Conservation (phyloP, 1,140 invertebrate species). For the Drosophila tropicalis region DNA sequence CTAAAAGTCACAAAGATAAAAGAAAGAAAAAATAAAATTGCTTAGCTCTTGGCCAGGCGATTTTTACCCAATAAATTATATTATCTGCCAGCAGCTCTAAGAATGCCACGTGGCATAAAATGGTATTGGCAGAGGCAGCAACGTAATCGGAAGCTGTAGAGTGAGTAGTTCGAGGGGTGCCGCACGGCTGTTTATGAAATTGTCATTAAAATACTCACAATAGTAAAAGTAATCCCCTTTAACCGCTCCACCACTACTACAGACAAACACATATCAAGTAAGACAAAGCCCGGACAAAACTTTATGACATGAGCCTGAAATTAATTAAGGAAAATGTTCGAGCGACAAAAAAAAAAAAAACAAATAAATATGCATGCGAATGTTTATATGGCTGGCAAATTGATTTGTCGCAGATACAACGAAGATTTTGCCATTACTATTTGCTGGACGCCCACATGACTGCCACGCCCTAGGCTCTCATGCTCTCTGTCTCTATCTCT, state of each 20-base stretch:
- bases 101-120: constrained; percentile 69
- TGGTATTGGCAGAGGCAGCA: constrained; percentile 5
- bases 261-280: constrained; percentile 14
- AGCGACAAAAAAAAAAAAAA: constrained; percentile 33
- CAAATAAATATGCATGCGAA: constrained; percentile 33
- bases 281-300: constrained; percentile 35
- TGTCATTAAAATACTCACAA: constrained; percentile 71
- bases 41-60: constrained; percentile 71
- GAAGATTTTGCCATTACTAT: constrained; percentile 9
- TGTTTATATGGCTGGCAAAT: constrained; percentile 31
- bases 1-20: background rate
- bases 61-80: constrained; percentile 81
- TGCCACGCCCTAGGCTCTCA: background rate
- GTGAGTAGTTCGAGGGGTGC: background rate
- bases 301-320: constrained; percentile 46
- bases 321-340: constrained; percentile 65
- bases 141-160: too few species aligned
- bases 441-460: background rate
- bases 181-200: constrained; percentile 71
- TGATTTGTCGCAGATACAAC: constrained; percentile 36
- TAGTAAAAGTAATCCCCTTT: constrained; percentile 47
- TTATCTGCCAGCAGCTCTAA: constrained; percentile 55
- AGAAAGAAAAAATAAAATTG: constrained; percentile 25
- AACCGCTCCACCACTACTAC: background rate
- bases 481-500: background rate